Evolutionary conservation across 2,797 vertebrate genomes (phyloP), one percentile per base, ranked within the genome.

Genomic region (Rallus crepitans): DNA sequence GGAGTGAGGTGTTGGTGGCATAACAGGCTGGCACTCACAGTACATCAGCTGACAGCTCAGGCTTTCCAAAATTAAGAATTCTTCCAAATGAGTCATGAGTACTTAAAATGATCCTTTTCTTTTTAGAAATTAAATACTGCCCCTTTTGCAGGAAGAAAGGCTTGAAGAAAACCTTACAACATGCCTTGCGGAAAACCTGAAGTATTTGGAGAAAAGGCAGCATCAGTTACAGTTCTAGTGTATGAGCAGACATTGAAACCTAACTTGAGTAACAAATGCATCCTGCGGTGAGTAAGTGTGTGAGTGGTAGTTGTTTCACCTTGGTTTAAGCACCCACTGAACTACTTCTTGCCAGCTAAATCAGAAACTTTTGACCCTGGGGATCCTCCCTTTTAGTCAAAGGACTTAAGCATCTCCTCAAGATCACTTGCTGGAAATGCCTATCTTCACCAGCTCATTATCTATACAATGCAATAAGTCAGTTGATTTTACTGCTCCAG

Each of bases 1-100:
- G 45, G 25, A 15, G 33, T 75, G 63, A 47, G 18, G 12, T 47
- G 59, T 8, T 47, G 33, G 35, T 0, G 1, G 39, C 1, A 0
- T 15, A 35, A 52, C 19, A 60, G 52, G 18, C 39, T 71, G 75
- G 24, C 0, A 0, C 13, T 63, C 10, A 14, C 17, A 7, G 30
- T 33, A 35, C 16, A 5, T 30, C 1, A 0, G 3, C n/a, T 52
- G 57, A 21, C 37, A 80, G 23, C 31, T 76, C 25, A 9, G 0
- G 0, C 7, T 45, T 55, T 59, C 35, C 8, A n/a, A 30, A 65
- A 20, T 21, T 35, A 52, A 65, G 10, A 85, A 47, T 7, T 28
- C 35, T 56, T 81, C 47, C 18, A 42, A 55, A 64, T n/a, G 7
- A 33, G 12, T 18, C 6, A 12, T 1, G 5, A 73, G 45, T 61